These are phyloP conservation scores for Drosophila eugracilis DNA, from an alignment of 1,140 invertebrate genomes.

Conservation along the genomic window DNA sequence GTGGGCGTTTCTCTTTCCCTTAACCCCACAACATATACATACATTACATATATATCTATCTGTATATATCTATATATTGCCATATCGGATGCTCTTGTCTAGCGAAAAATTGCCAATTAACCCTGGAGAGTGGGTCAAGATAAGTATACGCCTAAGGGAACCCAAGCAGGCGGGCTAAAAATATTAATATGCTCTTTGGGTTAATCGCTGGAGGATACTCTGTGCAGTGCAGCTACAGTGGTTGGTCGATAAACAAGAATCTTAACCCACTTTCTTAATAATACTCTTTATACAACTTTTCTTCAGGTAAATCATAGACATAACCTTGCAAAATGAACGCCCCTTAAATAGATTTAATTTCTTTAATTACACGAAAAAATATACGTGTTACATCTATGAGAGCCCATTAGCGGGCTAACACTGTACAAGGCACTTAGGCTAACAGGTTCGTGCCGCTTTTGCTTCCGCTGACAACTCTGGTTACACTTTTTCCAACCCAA, in stretches of 20 bases:
- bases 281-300: no score
- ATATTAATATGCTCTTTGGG: conserved; percentile 18
- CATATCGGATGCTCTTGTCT: conserved; percentile 3
- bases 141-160: conserved; percentile 17
- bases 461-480: conserved; percentile 43
- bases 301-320: no score
- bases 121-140: conserved; percentile 43
- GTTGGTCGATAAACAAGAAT: not conserved
- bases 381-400: conserved; percentile 2
- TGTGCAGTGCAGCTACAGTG: conserved; percentile 1
- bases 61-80: not conserved
- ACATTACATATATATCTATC: no score
- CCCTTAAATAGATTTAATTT: no score
- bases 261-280: no score
- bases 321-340: no score
- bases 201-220: conserved; percentile 26
- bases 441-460: conserved; percentile 36
- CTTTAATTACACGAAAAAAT: not conserved
- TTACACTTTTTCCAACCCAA: conserved; percentile 28
- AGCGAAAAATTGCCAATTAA: conserved; percentile 54
- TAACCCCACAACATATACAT: conserved; percentile 12
- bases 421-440: conserved; percentile 23
- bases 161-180: conserved; percentile 11
- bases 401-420: conserved; percentile 1
- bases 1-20: conserved; percentile 13